Conservation (phyloP, 2,797 vertebrate genomes). For the Xyrichtys novacula region DNA sequence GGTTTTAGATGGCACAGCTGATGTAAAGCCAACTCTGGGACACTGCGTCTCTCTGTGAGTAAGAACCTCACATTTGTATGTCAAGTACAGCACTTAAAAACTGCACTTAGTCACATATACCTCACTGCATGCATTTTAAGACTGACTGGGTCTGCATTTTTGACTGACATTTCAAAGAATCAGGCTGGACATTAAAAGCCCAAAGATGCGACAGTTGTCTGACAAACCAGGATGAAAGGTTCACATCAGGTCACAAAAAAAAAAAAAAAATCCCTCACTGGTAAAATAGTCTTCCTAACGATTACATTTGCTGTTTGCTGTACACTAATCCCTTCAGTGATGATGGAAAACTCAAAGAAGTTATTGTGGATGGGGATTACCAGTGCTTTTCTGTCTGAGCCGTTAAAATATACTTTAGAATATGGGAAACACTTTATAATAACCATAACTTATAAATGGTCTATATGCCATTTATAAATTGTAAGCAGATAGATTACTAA, state of each 20-base stretch:
- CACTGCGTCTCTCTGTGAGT: not conserved
- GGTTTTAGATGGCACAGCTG: not conserved
- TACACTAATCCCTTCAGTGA: not conserved
- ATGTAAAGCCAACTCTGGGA: not conserved
- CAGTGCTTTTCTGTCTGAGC: too few species aligned
- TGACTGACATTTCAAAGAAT: slow-evolving; percentile 6
- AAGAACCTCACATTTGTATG: not conserved
- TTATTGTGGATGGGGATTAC: too few species aligned
- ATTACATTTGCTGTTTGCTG: not conserved
- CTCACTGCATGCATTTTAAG: not conserved
- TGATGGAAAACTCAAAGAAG: too few species aligned
- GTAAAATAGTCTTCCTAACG: not conserved
- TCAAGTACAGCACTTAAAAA: not conserved
- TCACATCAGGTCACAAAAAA: not conserved
- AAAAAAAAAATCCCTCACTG: not conserved
- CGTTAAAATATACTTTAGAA: too few species aligned
- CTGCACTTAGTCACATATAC: not conserved
- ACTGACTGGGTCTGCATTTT: not conserved
- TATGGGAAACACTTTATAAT: too few species aligned
- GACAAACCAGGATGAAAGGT: not conserved
- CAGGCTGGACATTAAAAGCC: not conserved
- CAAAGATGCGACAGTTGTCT: not conserved
- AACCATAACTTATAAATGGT: too few species aligned
- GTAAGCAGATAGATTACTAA: too few species aligned
- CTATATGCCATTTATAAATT: too few species aligned